A percentile compares a stretch with the other conserved stretches of the same genome.
Evolutionary conservation across 2,113 vertebrate genomes (phyloP).

Genomic region (Pyrgilauda ruficollis): DNA sequence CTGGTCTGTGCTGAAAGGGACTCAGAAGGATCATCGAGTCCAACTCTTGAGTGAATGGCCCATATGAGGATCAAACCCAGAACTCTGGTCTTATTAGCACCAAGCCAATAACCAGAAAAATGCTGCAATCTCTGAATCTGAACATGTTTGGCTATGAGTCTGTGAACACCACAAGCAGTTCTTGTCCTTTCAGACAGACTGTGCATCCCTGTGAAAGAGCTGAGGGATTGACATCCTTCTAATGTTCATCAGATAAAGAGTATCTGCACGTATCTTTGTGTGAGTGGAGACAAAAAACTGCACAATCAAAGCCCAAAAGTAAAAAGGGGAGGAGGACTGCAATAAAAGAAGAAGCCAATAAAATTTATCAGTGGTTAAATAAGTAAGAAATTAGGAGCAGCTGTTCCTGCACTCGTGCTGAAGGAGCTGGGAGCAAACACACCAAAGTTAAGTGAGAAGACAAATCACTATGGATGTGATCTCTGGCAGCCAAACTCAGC

Average conservation of each 20-base stretch:
- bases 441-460: fast-evolving
- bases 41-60: not conserved
- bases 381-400: not conserved
- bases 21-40: not conserved
- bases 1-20: not conserved
- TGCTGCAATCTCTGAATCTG: not conserved
- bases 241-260: not conserved
- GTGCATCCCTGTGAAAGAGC: not conserved
- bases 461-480: fast-evolving
- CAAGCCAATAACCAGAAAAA: not conserved
- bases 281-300: not conserved
- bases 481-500: not conserved
- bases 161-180: not conserved
- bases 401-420: not conserved
- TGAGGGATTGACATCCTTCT: not conserved
- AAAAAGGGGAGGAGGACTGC: not conserved
- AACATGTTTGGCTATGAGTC: not conserved
- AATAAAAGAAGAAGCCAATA: not conserved
- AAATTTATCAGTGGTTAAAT: not conserved
- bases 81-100: not conserved
- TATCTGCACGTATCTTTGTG: not conserved
- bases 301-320: not conserved
- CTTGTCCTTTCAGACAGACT: not conserved
- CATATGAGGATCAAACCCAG: not conserved
- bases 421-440: not conserved